Percentiles rank a stretch among this genome's conserved stretches.
phyloP scores from a whole-genome alignment of 2,113 vertebrate genomes.

The Strix aluco region DNA sequence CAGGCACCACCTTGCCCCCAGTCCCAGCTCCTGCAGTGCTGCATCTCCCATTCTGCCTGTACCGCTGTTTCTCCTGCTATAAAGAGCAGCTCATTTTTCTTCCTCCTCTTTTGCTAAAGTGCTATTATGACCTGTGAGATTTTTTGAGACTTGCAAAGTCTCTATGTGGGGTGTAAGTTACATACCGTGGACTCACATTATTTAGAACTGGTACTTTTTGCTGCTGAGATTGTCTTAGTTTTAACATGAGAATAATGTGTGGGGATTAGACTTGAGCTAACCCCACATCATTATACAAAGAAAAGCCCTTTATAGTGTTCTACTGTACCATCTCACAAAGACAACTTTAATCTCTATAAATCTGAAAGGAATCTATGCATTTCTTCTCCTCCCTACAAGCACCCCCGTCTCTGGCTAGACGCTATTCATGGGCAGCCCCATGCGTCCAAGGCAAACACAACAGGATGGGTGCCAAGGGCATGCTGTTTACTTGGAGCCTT shows the following conservation, averaged over 20 bases:
- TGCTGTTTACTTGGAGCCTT: neutral
- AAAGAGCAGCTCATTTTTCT: neutral
- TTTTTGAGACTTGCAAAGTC: neutral
- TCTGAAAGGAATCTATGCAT: neutral
- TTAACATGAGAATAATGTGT: neutral
- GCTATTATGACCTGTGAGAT: neutral
- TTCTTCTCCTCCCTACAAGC: neutral
- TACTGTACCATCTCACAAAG: neutral
- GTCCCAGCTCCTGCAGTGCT: neutral
- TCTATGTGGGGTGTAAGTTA: neutral
- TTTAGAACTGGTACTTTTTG: neutral
- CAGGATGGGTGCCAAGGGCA: neutral
- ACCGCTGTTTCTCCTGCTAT: neutral
- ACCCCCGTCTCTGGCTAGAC: neutral
- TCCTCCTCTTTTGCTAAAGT: neutral
- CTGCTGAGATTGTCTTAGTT: neutral
- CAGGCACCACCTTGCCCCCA: rapidly evolving
- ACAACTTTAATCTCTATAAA: neutral
- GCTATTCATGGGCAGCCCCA: neutral
- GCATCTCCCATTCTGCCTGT: neutral
- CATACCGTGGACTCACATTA: neutral
- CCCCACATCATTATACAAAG: neutral
- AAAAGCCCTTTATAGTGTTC: constrained; percentile 2
- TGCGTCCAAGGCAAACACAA: neutral
- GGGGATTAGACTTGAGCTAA: constrained; percentile 17